Evolutionary conservation across 2,797 vertebrate species (phyloP).

Genomic region (Liasis olivaceus): DNA sequence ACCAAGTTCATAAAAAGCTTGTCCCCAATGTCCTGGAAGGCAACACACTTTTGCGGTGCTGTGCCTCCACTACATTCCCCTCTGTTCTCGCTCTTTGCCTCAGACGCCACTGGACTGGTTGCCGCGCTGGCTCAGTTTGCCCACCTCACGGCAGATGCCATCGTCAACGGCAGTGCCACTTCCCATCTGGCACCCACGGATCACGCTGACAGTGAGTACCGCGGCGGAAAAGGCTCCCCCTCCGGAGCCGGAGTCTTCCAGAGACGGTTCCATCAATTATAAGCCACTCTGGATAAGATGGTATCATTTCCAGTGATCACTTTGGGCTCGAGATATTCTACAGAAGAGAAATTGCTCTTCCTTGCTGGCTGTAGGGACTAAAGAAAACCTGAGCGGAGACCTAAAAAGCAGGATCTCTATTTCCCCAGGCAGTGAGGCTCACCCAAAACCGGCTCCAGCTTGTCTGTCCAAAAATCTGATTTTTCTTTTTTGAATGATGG

Average conservation of each 20-base stretch:
- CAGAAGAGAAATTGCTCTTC: too few species aligned
- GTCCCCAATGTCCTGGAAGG: not conserved
- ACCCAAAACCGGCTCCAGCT: too few species aligned
- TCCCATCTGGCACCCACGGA: constrained; percentile 91
- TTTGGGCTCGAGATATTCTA: too few species aligned
- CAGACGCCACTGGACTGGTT: constrained; percentile 87
- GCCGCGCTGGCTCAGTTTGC: constrained; percentile 89
- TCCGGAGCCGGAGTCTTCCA: too few species aligned
- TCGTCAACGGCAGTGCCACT: constrained; percentile 88
- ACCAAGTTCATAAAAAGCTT: not conserved
- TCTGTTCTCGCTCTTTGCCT: fast-evolving
- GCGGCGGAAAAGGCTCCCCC: too few species aligned
- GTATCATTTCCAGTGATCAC: not conserved
- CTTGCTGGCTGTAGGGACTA: too few species aligned
- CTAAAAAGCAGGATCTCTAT: too few species aligned
- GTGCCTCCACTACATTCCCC: not conserved
- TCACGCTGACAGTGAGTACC: constrained; percentile 84
- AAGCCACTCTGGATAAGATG: not conserved
- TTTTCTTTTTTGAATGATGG: too few species aligned
- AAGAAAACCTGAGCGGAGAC: too few species aligned
- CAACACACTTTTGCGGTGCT: not conserved
- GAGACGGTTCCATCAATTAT: not conserved
- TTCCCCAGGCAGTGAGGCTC: too few species aligned
- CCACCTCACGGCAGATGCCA: constrained; percentile 87
- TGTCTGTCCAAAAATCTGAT: too few species aligned